Evolutionary conservation across 2,113 vertebrate genomes (phyloP).

Genomic region (Actenoides lindsayi): DNA sequence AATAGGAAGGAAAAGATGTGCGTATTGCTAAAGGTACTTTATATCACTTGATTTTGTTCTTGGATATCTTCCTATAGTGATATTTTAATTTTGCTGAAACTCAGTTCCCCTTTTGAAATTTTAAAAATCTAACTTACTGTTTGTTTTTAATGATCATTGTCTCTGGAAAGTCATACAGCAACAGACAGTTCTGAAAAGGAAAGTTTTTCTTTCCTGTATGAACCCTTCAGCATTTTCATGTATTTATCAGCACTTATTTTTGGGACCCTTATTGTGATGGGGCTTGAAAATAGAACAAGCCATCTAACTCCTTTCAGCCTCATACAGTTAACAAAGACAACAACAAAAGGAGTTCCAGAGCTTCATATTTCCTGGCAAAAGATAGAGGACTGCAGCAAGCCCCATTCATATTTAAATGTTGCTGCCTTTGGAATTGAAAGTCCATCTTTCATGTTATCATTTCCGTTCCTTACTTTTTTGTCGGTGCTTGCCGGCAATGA

Average conservation of each 20-base stretch:
- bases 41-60: background rate
- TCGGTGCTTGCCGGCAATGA: conserved; percentile 17
- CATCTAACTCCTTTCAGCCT: conserved; percentile 47
- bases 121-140: background rate
- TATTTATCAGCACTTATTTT: conserved; percentile 58
- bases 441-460: conserved; percentile 51
- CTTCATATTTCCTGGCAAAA: conserved; percentile 70
- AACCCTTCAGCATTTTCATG: conserved; percentile 21
- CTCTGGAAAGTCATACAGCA: background rate
- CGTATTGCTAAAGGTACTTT: background rate
- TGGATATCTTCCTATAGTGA: background rate
- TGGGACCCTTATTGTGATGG: background rate
- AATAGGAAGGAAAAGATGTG: background rate
- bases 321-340: conserved; percentile 60
- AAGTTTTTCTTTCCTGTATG: conserved; percentile 19
- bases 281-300: conserved; percentile 51
- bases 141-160: background rate
- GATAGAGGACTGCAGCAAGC: conserved; percentile 26
- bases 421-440: conserved; percentile 56
- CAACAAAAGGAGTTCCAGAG: conserved; percentile 55
- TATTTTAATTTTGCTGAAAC: background rate
- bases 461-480: conserved; percentile 49
- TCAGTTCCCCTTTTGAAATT: background rate
- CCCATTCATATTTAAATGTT: conserved; percentile 71
- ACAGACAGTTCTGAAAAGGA: background rate